phyloP scores from a whole-genome alignment of 2,113 vertebrate species.

The Amphilophus citrinellus region DNA sequence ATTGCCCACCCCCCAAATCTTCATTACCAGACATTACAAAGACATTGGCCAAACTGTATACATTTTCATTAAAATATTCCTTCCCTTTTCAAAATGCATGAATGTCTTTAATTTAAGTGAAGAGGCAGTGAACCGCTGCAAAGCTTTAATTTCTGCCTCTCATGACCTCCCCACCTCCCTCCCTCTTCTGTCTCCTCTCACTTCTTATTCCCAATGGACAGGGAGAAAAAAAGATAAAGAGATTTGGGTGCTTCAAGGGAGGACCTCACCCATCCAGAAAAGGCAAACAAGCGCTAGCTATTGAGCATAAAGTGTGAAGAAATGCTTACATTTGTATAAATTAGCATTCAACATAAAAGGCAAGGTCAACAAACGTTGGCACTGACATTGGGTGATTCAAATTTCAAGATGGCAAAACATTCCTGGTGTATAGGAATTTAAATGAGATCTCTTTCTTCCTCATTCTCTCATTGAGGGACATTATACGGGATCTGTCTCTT shows the following conservation, averaged over 20 bases:
- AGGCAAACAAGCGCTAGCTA: conserved; percentile 63
- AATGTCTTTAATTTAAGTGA: conserved; percentile 69
- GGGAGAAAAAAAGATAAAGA: background rate
- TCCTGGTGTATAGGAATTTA: conserved; percentile 51
- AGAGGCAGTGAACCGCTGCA: conserved; percentile 65
- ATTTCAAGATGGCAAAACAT: conserved; percentile 51
- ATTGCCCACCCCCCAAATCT: conserved; percentile 27
- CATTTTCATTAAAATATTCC: conserved; percentile 68
- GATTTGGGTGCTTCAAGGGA: conserved; percentile 49
- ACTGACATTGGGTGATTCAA: conserved; percentile 48
- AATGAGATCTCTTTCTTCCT: conserved; percentile 41
- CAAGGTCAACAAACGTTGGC: conserved; percentile 72
- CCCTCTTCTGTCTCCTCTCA: conserved; percentile 23
- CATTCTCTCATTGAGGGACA: conserved; percentile 14
- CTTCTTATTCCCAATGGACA: conserved; percentile 28
- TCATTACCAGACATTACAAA: conserved; percentile 56
- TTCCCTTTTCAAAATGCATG: conserved; percentile 63
- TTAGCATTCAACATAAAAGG: conserved; percentile 71
- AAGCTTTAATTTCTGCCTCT: conserved; percentile 76
- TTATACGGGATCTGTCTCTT: conserved; percentile 29
- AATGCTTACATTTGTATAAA: conserved; percentile 81
- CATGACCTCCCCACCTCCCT: conserved; percentile 7
- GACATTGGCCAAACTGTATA: conserved; percentile 55
- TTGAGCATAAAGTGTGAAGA: conserved; percentile 49
- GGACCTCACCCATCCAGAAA: conserved; percentile 44